Percentiles rank a stretch among this genome's conserved stretches.
Evolutionary conservation across 2,888 invertebrate species (phyloP).

Genomic region (Coelogynopora nodosa): DNA sequence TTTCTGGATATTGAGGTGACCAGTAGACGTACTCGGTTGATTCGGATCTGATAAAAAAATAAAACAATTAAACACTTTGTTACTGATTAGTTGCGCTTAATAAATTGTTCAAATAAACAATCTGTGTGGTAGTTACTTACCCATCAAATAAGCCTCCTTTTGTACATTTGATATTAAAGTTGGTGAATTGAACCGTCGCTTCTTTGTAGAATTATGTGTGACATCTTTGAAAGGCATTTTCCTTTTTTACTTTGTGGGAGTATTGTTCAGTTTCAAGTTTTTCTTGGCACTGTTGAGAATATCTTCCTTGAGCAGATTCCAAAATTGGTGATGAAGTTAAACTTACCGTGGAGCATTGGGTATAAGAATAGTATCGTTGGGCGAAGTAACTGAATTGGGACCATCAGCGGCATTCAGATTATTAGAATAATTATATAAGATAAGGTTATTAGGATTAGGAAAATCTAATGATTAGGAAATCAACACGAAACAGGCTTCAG

Average conservation of each 20-base stretch:
- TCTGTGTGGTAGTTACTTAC: constrained; percentile 17
- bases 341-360: background rate
- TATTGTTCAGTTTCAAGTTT: background rate
- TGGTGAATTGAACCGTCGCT: background rate
- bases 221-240: background rate
- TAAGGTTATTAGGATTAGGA: no score
- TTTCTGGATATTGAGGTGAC: background rate
- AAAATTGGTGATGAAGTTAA: background rate
- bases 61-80: background rate
- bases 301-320: background rate
- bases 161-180: constrained; percentile 25
- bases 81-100: constrained; percentile 18
- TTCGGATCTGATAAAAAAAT: constrained; percentile 10
- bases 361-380: background rate
- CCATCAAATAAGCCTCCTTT: constrained; percentile 21
- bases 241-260: background rate
- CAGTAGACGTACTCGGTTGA: constrained; percentile 25
- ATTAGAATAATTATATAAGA: no score
- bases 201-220: background rate
- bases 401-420: background rate
- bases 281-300: background rate
- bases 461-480: no score
- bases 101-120: constrained; percentile 12
- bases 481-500: background rate
- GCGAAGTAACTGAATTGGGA: background rate